A percentile compares a stretch with the other conserved stretches of the same genome.
Conservation (phyloP, 2,113 vertebrate species). For the Rhabdomys dilectus region DNA sequence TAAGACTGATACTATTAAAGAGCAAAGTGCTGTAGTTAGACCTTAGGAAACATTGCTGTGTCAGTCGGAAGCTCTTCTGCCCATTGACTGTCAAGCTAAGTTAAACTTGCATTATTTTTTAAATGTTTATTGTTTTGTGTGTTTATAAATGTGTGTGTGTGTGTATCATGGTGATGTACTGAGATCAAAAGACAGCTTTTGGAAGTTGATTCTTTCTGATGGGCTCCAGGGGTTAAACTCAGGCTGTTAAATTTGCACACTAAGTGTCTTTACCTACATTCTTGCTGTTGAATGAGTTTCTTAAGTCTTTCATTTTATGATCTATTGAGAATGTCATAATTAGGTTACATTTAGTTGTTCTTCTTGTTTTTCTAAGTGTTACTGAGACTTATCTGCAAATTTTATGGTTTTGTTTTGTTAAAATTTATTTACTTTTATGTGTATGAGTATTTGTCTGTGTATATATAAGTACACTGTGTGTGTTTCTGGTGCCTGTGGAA, state of each 20-base stretch:
- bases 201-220: background rate
- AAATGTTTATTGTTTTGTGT: background rate
- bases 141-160: background rate
- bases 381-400: background rate
- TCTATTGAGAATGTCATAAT: background rate
- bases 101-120: background rate
- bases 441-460: background rate
- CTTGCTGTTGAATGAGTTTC: background rate
- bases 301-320: background rate
- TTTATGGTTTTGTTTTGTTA: background rate
- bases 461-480: background rate
- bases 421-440: background rate
- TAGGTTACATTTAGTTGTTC: constrained; percentile 13
- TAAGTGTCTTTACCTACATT: background rate
- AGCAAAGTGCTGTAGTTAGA: background rate
- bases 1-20: background rate
- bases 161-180: background rate
- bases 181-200: background rate
- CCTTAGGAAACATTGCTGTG: background rate
- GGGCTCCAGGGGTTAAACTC: background rate
- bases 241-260: background rate
- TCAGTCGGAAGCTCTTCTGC: background rate
- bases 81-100: background rate
- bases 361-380: constrained; percentile 10
- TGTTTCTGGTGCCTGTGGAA: background rate